Conservation (phyloP, 2,888 invertebrate species). For the Scaptomyza cyrtandrae region DNA sequence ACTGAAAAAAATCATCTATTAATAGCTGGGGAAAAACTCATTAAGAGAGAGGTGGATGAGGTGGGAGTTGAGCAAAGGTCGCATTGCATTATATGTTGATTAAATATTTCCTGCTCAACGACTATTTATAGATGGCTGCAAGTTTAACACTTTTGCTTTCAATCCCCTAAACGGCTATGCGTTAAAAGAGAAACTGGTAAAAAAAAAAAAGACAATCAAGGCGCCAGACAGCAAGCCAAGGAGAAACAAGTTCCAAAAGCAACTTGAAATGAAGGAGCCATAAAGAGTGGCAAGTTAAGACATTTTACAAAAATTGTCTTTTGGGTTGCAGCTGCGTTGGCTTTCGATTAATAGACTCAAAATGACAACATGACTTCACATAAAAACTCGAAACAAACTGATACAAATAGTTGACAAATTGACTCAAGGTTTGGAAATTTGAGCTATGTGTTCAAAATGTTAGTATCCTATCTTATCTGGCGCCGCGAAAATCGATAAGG, state of each 20-base stretch:
- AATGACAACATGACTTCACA: neutral
- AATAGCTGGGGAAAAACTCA: slow-evolving; percentile 34
- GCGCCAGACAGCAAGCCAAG: slow-evolving; percentile 23
- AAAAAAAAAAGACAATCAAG: slow-evolving; percentile 30
- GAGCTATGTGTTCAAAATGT: too few species aligned
- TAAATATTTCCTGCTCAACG: slow-evolving; percentile 35
- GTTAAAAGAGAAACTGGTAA: slow-evolving; percentile 27
- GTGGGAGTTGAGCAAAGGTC: slow-evolving; percentile 15
- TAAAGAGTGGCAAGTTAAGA: slow-evolving; percentile 3
- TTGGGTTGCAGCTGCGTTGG: slow-evolving; percentile 24
- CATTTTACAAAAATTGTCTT: slow-evolving; percentile 31
- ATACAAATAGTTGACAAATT: slow-evolving; percentile 29
- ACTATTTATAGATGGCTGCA: slow-evolving; percentile 54
- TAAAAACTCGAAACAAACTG: neutral
- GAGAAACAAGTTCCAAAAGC: slow-evolving; percentile 27
- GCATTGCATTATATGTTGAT: slow-evolving; percentile 12
- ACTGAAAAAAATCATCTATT: slow-evolving; percentile 17
- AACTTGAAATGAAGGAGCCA: neutral
- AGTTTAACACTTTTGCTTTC: slow-evolving; percentile 63
- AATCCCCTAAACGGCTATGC: slow-evolving; percentile 8
- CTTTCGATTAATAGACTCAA: neutral
- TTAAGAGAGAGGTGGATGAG: slow-evolving; percentile 13
- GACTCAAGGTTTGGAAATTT: slow-evolving; percentile 31
- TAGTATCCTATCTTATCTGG: slow-evolving; percentile 46
- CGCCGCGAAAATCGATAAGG: slow-evolving; percentile 40